These are phyloP conservation scores for Tarsius wallacei DNA, from an alignment of 2,797 vertebrate genomes.

Conservation along the genomic window DNA sequence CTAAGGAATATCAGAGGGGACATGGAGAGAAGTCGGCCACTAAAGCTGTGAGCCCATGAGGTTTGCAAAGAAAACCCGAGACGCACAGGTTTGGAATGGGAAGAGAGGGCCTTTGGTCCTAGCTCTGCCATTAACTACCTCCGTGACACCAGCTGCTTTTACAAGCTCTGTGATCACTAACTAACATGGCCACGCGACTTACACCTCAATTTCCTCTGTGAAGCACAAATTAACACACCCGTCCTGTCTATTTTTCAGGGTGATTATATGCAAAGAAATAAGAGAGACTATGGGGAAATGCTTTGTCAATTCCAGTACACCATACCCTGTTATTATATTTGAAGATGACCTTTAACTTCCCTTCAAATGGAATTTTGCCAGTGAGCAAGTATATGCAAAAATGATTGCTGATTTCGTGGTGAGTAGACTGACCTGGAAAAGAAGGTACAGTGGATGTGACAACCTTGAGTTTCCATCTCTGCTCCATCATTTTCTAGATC, in stretches of 20 bases:
- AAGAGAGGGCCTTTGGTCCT: background rate
- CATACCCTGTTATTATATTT: slow-evolving; percentile 17
- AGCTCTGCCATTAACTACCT: background rate
- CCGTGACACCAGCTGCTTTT: background rate
- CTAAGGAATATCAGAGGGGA: slow-evolving; percentile 29
- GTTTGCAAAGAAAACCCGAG: slow-evolving; percentile 13
- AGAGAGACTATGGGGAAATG: slow-evolving; percentile 23
- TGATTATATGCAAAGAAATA: slow-evolving; percentile 39
- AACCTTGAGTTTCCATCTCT: background rate
- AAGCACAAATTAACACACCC: slow-evolving; percentile 44
- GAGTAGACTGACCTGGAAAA: background rate
- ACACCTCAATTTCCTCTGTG: slow-evolving; percentile 19
- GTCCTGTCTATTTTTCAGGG: slow-evolving; percentile 55
- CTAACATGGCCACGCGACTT: background rate
- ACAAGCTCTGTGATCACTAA: background rate
- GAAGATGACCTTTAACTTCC: background rate
- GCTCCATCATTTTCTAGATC: background rate
- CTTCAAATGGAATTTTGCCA: slow-evolving; percentile 57
- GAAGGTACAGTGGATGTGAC: background rate
- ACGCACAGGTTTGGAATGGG: background rate
- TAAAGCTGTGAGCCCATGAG: slow-evolving; percentile 26
- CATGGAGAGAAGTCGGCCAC: slow-evolving; percentile 6
- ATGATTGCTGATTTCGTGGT: background rate
- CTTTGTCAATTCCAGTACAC: slow-evolving; percentile 39
- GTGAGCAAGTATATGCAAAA: background rate